A percentile compares a stretch with the other conserved stretches of the same genome.
Evolutionary conservation across 2,113 vertebrate genomes (phyloP).

Genomic region (Dicaeum eximium): DNA sequence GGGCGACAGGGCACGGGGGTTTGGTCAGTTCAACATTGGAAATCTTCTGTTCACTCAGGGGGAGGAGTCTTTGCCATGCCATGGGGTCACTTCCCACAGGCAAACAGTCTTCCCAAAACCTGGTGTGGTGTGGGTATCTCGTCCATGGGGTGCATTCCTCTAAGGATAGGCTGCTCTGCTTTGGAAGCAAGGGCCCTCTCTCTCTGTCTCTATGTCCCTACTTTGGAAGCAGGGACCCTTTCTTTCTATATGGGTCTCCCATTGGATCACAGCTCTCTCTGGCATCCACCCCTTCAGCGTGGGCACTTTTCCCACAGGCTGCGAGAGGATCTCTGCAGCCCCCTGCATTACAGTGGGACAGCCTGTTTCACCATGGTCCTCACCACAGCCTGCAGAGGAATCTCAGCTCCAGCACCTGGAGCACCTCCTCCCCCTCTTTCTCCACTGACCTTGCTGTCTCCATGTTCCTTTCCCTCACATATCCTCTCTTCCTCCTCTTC

Average conservation of each 20-base stretch:
- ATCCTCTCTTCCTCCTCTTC: not conserved
- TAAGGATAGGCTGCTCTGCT: not conserved
- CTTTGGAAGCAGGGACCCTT: not conserved
- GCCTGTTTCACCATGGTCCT: not conserved
- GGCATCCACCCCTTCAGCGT: not conserved
- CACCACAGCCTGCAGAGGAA: not conserved
- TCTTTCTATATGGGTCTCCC: not conserved
- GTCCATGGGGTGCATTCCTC: accelerated
- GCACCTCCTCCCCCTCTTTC: not conserved
- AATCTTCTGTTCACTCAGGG: not conserved
- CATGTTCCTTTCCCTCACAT: not conserved
- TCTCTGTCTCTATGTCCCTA: too few relatives aligned
- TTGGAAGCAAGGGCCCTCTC: not conserved
- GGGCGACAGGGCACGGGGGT: not conserved
- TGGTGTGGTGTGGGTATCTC: not conserved
- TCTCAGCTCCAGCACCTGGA: accelerated
- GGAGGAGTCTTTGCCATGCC: not conserved
- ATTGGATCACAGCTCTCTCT: not conserved
- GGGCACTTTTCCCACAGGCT: not conserved
- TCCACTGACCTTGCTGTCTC: accelerated
- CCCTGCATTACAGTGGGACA: not conserved
- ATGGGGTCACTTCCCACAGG: too few relatives aligned
- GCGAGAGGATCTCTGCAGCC: not conserved
- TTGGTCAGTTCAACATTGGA: not conserved
- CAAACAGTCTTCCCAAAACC: not conserved